Conservation (phyloP, 2,888 invertebrate genomes). For the Amphimallon solstitiale region DNA sequence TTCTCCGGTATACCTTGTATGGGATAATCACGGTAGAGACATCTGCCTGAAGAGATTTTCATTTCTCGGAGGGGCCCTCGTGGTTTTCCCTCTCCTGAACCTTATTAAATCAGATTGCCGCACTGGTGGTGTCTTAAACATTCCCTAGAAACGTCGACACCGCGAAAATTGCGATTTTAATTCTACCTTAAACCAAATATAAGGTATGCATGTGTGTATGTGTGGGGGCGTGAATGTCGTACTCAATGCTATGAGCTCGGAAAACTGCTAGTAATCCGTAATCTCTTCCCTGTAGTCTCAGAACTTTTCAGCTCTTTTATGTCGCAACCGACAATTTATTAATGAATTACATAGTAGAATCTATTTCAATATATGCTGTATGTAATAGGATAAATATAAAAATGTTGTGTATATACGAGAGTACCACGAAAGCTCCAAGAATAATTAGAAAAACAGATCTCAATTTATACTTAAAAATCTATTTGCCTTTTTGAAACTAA, state of each 20-base stretch:
- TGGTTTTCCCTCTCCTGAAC: conserved; percentile 10
- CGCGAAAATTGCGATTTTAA: conserved; percentile 15
- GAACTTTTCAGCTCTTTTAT: conserved; percentile 4
- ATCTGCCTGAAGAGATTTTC: conserved; percentile 22
- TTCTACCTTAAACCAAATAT: conserved; percentile 4
- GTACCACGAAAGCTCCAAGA: no score
- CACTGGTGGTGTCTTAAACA: no score
- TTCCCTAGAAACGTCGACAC: no score
- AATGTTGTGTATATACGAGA: no score
- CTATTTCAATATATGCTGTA: no score
- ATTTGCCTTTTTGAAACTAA: no score
- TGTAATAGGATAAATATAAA: no score
- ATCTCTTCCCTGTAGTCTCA: not conserved
- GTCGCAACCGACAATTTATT: no score
- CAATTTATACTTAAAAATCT: no score
- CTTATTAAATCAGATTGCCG: conserved; percentile 24
- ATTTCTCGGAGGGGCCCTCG: conserved; percentile 3
- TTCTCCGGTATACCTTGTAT: not conserved
- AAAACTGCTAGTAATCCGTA: conserved; percentile 12
- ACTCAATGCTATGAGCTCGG: no score
- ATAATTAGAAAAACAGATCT: no score
- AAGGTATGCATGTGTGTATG: not conserved
- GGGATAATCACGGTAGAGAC: conserved; percentile 18
- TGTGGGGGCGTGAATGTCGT: not conserved
- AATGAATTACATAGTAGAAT: no score